Percentiles rank a stretch among this genome's conserved stretches.
phyloP scores from a whole-genome alignment of 2,797 vertebrate species.

The Leuciscus waleckii region DNA sequence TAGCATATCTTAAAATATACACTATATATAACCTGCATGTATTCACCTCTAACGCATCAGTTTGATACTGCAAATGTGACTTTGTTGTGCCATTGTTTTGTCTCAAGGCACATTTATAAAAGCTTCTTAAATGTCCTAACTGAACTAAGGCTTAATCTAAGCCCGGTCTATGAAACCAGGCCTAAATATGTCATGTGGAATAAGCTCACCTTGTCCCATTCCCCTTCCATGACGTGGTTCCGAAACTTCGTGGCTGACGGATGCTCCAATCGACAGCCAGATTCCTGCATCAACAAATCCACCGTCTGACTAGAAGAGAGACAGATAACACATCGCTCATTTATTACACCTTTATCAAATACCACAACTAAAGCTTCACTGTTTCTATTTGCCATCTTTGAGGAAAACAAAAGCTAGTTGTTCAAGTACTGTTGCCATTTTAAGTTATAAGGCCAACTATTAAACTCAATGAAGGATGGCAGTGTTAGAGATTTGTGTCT shows the following conservation, averaged over 20 bases:
- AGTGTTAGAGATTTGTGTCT: neutral
- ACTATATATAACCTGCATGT: too few species aligned
- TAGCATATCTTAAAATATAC: neutral
- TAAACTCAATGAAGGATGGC: neutral
- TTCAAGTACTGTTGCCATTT: neutral
- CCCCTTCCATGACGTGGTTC: conserved; percentile 99
- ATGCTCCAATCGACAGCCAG: conserved; percentile 99
- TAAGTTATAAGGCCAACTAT: neutral
- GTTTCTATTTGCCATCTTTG: neutral
- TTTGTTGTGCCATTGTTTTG: neutral
- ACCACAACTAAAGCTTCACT: neutral
- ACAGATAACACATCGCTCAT: neutral
- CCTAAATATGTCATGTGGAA: neutral
- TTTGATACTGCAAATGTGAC: too few species aligned
- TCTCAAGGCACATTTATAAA: neutral
- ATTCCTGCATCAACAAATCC: conserved; percentile 99
- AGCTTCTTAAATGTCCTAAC: neutral
- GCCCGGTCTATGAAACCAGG: neutral
- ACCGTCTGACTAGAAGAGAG: conserved; percentile 90
- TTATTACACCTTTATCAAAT: neutral
- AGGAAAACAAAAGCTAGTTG: neutral
- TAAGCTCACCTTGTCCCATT: conserved; percentile 98
- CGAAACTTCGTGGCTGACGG: conserved; percentile 99
- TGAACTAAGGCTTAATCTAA: neutral
- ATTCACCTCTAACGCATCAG: too few species aligned